phyloP scores from a whole-genome alignment of 2,888 invertebrate species.

The Metallyticus violacea region DNA sequence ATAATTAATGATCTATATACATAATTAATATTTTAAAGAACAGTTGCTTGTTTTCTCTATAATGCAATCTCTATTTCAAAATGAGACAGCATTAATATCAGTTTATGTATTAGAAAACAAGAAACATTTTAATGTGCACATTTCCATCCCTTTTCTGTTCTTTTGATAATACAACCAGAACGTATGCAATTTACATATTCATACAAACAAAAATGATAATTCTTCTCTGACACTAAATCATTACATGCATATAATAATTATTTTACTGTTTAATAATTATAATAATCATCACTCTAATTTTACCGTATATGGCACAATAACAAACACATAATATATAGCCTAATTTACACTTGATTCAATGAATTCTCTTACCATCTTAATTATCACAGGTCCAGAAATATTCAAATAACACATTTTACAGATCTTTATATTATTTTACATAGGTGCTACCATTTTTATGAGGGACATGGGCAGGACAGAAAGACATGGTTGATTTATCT shows the following conservation, averaged over 20 bases:
- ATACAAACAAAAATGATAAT: background rate
- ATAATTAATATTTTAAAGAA: background rate
- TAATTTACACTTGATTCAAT: slow-evolving; percentile 1
- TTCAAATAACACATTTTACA: slow-evolving; percentile 16
- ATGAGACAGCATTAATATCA: background rate
- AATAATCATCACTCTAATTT: slow-evolving; percentile 2
- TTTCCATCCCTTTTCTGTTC: background rate
- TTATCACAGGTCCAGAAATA: slow-evolving; percentile 23
- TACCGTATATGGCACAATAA: slow-evolving; percentile 24
- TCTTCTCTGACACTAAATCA: background rate
- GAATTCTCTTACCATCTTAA: slow-evolving; percentile 1
- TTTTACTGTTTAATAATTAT: slow-evolving; percentile 1
- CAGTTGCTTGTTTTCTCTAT: background rate
- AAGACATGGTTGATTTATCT: background rate
- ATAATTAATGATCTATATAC: background rate
- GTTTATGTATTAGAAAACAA: background rate
- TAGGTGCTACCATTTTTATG: background rate
- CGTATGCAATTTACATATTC: background rate
- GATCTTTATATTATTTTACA: background rate
- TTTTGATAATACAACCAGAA: background rate
- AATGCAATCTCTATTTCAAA: background rate
- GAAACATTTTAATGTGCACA: background rate
- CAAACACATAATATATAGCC: slow-evolving; percentile 18
- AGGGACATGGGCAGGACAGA: background rate
- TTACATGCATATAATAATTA: background rate